Base-by-base conservation (phyloP, 2,113 vertebrate species). In the Seriola quinqueradiata region DNA sequence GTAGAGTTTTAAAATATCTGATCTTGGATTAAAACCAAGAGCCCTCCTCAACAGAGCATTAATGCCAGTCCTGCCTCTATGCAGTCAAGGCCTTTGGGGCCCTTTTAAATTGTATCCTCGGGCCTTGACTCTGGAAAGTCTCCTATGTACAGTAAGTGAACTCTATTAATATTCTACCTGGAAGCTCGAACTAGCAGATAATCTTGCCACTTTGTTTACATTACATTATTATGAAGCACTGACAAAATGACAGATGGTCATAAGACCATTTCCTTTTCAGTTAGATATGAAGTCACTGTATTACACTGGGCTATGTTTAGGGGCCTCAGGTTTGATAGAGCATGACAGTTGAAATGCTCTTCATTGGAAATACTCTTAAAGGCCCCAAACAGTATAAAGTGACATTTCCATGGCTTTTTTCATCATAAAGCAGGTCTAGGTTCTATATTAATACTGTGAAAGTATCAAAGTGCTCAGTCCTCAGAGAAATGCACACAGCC, bases 211-310 rank as follows among this genome's bases (percentile, higher is more conserved):
- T 46, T 46, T 57, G 55, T 46, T 59, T 44, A 46, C 40, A 46
- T 8, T 12, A 17, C 25, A 32, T 6, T 32, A 60, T 46, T 32
- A 72, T 72, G 70, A 57, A 32, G 32, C 38, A 42, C n/a, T 5
- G 38, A 72, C 54, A 44, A 44, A 25, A 28, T 59, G 17, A 12
- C 70, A 72, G 55, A 46, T 72, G 55, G 70, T 58, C 54, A 25
- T 38, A 17, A 58, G 69, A 57, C 69, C 34, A 52, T 57, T 70
- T 71, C 54, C 52, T 58, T 71, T 19, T 42, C 52, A 58, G 34
- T 70, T 38, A 57, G n/a, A 70, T 25, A 23, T 57, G 7, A 12
- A 16, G 32, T 57, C 68, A 70, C 21, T 58, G 34, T 58, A 42
- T 42, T 71, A 58, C 54, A 58, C 54, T 42, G 4, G 7, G 25